A percentile compares a stretch with the other conserved stretches of the same genome.
Conservation (phyloP, 2,888 invertebrate species). For the Labia minor region DNA sequence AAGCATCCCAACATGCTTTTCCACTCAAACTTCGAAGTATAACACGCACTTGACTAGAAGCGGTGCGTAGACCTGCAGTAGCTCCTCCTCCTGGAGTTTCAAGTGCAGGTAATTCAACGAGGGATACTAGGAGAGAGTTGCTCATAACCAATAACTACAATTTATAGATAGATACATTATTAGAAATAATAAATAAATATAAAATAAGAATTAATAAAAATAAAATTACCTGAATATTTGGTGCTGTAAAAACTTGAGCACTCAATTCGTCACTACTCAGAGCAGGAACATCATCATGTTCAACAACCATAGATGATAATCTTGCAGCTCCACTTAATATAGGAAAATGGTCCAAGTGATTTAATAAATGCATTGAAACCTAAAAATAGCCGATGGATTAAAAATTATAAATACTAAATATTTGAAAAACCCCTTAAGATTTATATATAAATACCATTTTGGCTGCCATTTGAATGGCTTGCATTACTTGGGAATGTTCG, state of each 20-base stretch:
- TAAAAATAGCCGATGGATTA: slow-evolving; percentile 31
- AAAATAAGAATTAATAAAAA: not conserved
- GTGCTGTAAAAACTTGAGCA: slow-evolving; percentile 68
- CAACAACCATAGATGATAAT: slow-evolving; percentile 79
- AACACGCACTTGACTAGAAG: slow-evolving; percentile 73
- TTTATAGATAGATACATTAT: slow-evolving; percentile 18
- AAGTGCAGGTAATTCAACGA: slow-evolving; percentile 78
- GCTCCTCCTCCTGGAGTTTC: slow-evolving; percentile 69
- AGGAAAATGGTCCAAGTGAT: slow-evolving; percentile 91
- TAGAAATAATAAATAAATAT: slow-evolving; percentile 16
- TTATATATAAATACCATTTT: slow-evolving; percentile 40
- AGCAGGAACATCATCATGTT: slow-evolving; percentile 78
- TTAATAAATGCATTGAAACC: slow-evolving; percentile 77
- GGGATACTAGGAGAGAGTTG: slow-evolving; percentile 69
- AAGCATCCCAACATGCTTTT: slow-evolving; percentile 93
- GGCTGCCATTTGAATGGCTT: slow-evolving; percentile 49
- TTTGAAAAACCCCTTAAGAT: not conserved
- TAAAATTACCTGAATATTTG: slow-evolving; percentile 56
- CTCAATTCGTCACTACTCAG: slow-evolving; percentile 61
- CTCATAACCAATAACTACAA: slow-evolving; percentile 75
- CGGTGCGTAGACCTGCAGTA: slow-evolving; percentile 64
- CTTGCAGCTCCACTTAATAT: slow-evolving; percentile 81
- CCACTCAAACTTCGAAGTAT: slow-evolving; percentile 82
- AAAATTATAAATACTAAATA: not conserved
- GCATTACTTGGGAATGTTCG: slow-evolving; percentile 44